Percentiles rank a stretch among this genome's conserved stretches.
phyloP scores from a whole-genome alignment of 2,113 vertebrate genomes.

The Corynorhinus townsendii region DNA sequence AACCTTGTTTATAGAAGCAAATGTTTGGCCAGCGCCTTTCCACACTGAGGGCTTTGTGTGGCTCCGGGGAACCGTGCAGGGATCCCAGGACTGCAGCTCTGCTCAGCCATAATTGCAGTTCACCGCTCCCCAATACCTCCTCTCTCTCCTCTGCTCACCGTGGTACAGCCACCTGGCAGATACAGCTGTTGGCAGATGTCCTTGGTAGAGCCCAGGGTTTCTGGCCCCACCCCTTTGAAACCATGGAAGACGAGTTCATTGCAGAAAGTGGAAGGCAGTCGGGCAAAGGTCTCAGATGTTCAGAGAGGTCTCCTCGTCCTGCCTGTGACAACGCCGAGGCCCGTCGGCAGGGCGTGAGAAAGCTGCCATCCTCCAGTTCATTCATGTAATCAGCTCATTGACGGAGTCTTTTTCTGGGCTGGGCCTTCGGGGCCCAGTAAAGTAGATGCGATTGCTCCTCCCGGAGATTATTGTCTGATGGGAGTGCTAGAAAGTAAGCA shows the following conservation, averaged over 20 bases:
- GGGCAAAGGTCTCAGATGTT: background rate
- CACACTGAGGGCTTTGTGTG: constrained; percentile 9
- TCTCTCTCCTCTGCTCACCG: background rate
- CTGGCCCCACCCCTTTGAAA: background rate
- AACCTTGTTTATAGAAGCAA: background rate
- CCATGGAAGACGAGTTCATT: background rate
- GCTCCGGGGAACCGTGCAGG: background rate
- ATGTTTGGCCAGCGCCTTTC: background rate
- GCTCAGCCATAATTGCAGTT: background rate
- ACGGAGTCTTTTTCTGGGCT: background rate
- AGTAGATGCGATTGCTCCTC: background rate
- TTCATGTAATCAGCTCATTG: background rate
- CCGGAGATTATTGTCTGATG: accelerated
- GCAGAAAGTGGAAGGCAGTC: background rate
- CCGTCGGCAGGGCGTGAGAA: background rate
- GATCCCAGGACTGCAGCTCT: background rate
- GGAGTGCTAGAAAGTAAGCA: background rate
- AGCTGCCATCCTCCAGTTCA: background rate
- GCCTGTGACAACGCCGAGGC: background rate
- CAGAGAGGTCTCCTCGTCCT: background rate
- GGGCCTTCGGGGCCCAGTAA: background rate
- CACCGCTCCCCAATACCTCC: background rate
- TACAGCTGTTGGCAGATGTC: constrained; percentile 48
- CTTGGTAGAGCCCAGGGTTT: background rate
- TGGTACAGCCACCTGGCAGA: background rate